Base-by-base conservation (phyloP, 1,140 invertebrate species). In the Neodiprion virginianus region DNA sequence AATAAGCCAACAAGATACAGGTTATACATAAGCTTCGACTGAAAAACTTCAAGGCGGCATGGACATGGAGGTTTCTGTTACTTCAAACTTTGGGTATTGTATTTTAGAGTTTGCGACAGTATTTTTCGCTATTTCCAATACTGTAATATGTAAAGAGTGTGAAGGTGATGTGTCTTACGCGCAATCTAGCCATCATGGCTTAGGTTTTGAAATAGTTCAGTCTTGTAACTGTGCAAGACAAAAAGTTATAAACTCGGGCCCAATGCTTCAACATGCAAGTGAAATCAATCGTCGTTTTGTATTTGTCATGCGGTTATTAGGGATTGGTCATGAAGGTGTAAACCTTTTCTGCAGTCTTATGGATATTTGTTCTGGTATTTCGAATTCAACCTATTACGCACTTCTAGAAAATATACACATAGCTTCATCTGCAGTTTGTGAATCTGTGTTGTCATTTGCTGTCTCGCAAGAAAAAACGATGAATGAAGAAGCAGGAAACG, bases 211-310 rank as follows among this genome's bases (percentile, higher is more conserved):
- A 14, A 10, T 53, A 14, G 50, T 53, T n/a, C 10, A 11, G 10
- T 53, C 50, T 11, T 53, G 50, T 53, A 14, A 14, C 50, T 11
- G n/a, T 10, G 10, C 10, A 10, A 53, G n/a, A 53, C 10, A 53
- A 1, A 53, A 14, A 14, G n/a, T 1, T 10, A 14, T 53, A 53
- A 14, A 14, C 50, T 53, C 50, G 10, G 10, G 10, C n/a, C 50
- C 50, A 2, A 14, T 53, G 17, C 10, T 53, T n/a, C 10, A 10
- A 14, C 10, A 53, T n/a, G n/a, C 50, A 40, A 70, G 70, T 47
- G 74, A 74, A 48, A 69, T 65, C 10, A 74, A 74, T 72, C 4
- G 65, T 12, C 5, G 74, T 7, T 70, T 71, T 40, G 17, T 74
- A 14, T 68, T 71, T 65, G 74, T 12, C 10, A 53, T 74, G 69